Evolutionary conservation across 2,888 invertebrate genomes (phyloP).

Genomic region (Axea sp.): DNA sequence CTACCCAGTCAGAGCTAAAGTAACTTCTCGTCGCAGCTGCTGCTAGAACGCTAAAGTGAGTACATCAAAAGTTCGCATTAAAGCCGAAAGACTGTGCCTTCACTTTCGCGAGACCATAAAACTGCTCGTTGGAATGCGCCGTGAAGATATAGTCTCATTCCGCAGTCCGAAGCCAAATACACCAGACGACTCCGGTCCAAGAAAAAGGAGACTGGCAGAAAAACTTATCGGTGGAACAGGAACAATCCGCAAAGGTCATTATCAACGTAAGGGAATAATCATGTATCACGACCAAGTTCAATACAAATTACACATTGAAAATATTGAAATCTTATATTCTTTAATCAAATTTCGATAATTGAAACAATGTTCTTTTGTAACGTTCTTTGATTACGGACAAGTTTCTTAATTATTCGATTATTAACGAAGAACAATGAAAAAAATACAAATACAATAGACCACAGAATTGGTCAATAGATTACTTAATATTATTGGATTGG

Average conservation of each 20-base stretch:
- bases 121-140: conserved; percentile 67
- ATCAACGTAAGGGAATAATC: not conserved
- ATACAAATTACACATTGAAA: too few species aligned
- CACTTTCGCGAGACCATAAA: conserved; percentile 70
- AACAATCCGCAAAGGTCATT: conserved; percentile 41
- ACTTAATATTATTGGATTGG: conserved; percentile 19
- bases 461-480: not conserved
- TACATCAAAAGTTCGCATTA: conserved; percentile 73
- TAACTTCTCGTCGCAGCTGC: conserved; percentile 68
- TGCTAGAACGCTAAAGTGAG: conserved; percentile 64
- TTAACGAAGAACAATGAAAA: too few species aligned
- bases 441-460: too few species aligned
- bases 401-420: too few species aligned
- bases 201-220: conserved; percentile 20
- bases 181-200: conserved; percentile 34
- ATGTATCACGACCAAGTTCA: too few species aligned
- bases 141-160: conserved; percentile 65
- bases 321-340: too few species aligned
- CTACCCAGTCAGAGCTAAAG: conserved; percentile 64
- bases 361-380: too few species aligned
- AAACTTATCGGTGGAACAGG: conserved; percentile 36
- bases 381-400: too few species aligned
- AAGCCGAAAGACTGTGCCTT: conserved; percentile 67
- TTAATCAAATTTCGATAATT: too few species aligned
- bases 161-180: conserved; percentile 42